These are phyloP conservation scores for Colostygia pectinataria DNA, from an alignment of 2,888 invertebrate species.

Conservation along the genomic window DNA sequence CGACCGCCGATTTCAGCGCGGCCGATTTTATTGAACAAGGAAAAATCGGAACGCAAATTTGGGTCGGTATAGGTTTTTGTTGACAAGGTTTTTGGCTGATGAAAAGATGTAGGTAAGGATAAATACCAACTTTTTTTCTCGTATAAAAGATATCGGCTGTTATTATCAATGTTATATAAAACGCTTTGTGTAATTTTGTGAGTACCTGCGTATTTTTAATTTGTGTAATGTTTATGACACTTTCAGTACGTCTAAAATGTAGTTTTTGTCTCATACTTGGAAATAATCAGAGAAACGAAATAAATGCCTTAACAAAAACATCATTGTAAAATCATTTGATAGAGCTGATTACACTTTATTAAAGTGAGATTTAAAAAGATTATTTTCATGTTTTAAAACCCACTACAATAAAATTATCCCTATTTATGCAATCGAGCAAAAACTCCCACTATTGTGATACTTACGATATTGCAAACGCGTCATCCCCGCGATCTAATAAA, in stretches of 20 bases:
- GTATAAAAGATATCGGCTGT: no score
- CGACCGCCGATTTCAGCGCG: constrained; percentile 37
- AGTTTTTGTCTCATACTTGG: no score
- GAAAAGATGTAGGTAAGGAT: neutral
- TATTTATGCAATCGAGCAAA: no score
- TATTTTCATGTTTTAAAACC: neutral
- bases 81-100: constrained; percentile 14
- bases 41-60: constrained; percentile 33
- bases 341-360: constrained; percentile 17
- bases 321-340: constrained; percentile 2
- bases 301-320: neutral
- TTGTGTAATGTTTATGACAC: no score
- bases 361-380: no score
- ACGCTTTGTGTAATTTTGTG: no score
- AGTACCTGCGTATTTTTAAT: no score
- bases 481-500: constrained; percentile 69
- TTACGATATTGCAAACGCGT: constrained; percentile 55
- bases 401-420: neutral
- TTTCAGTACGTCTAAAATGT: no score
- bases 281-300: no score
- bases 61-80: constrained; percentile 22
- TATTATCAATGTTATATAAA: no score
- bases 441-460: constrained; percentile 27
- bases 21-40: constrained; percentile 33
- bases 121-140: no score